Evolutionary conservation across 2,797 vertebrate genomes (phyloP), one percentile per base, ranked within the genome.

Genomic region (Leptatherina wallacei): DNA sequence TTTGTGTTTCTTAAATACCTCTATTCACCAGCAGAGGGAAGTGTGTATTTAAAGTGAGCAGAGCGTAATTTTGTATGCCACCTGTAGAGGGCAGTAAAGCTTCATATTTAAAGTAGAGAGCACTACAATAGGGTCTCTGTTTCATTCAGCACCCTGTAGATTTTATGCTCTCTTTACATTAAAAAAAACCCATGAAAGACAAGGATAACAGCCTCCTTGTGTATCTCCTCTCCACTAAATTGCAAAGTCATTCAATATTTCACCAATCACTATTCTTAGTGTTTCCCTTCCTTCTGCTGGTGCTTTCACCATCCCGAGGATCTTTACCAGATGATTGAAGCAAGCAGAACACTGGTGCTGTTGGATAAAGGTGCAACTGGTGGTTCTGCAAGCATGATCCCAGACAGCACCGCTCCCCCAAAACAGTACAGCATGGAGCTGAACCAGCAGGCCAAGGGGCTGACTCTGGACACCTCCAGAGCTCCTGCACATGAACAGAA

Each of bases 351-450:
- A 74, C 94, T 92, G 77, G 93, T 94, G 84, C 90, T 92, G 83
- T 97, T 98, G 87, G 94, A 92, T 73, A 99, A 84, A 64, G 97
- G 96, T 8, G 91, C 95, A 32, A 97, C 22, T 0, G 94, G 95
- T 12, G 98, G 95, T 80, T 99, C 97, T 1, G 96, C 96, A 85
- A 99, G 92, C 95, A 99, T 95, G 73, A 98, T 0, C 0, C 95
- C 95, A 0, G 98, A 96, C 71, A 99, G 94, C 82, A 99, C 92
- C 0, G 95, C 97, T 44, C 98, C 98, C 3, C 97, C 98, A 49
- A 99, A 99, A 81, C 98, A 99, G 84, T 92, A 94, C 16, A 99
- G 96, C 98, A 99, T 99, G 75, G 97, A 96, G 90, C 97, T 97
- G 92, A 98, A 96, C 98, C 98, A 99, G 90, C 97, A 98, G 51